phyloP scores from a whole-genome alignment of 1,140 invertebrate genomes.

The Drosophila mauritiana region DNA sequence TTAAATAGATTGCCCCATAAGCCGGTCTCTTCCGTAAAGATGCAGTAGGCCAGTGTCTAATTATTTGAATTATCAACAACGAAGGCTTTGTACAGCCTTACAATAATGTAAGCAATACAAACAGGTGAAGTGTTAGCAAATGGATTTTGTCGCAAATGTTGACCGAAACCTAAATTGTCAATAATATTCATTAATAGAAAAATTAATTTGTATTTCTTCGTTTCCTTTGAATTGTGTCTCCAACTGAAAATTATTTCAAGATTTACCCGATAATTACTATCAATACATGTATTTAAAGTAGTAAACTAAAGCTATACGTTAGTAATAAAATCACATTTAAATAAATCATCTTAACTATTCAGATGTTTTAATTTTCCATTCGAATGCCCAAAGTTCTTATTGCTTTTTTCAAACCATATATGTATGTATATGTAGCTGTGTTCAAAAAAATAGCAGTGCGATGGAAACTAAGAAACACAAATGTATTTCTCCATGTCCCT shows the following conservation, averaged over 20 bases:
- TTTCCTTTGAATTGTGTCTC: neutral
- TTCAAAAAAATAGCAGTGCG: too few species aligned
- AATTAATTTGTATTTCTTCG: too few species aligned
- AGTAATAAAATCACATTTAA: too few species aligned
- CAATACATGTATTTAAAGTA: too few species aligned
- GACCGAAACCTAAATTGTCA: neutral
- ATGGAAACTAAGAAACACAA: too few species aligned
- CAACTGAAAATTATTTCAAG: neutral
- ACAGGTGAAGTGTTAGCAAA: neutral
- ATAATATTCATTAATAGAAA: too few species aligned
- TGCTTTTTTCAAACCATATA: too few species aligned
- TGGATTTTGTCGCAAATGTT: neutral
- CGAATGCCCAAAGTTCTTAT: neutral
- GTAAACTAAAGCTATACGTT: too few species aligned
- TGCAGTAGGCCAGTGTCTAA: neutral
- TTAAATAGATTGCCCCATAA: neutral
- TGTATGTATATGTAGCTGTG: too few species aligned
- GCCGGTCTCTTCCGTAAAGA: neutral
- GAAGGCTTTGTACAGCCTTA: neutral
- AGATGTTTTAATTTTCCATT: neutral
- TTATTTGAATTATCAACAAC: neutral
- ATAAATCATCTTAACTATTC: too few species aligned
- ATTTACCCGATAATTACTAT: too few species aligned
- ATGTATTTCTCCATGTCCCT: too few species aligned
- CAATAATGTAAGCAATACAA: neutral